Percentiles rank a stretch among this genome's conserved stretches.
phyloP scores from a whole-genome alignment of 1,140 invertebrate species.

The Pachypeltis micranthus region DNA sequence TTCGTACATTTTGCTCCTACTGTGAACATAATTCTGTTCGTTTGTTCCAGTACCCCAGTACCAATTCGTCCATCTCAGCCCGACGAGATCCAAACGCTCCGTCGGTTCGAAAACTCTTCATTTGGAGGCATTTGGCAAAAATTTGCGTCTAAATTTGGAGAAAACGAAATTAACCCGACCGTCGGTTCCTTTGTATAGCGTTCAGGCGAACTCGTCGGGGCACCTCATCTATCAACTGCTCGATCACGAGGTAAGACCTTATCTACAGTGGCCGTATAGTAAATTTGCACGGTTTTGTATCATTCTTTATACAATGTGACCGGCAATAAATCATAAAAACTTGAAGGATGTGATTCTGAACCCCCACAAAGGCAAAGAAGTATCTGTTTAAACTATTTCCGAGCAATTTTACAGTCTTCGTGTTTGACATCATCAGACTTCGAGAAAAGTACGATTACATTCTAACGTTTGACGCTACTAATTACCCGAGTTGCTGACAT shows the following conservation, averaged over 20 bases:
- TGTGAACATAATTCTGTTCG: background rate
- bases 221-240: slow-evolving; percentile 23
- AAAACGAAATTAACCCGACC: slow-evolving; percentile 58
- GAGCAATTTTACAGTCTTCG: too few species aligned
- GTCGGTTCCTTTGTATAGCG: slow-evolving; percentile 50
- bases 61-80: slow-evolving; percentile 44
- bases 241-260: slow-evolving; percentile 23
- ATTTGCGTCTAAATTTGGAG: slow-evolving; percentile 56
- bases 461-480: too few species aligned
- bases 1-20: too few species aligned
- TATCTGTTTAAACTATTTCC: too few species aligned
- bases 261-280: too few species aligned
- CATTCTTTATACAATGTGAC: background rate
- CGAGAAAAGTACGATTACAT: too few species aligned
- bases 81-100: slow-evolving; percentile 32
- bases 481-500: too few species aligned
- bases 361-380: too few species aligned
- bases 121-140: slow-evolving; percentile 61
- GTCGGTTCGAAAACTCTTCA: slow-evolving; percentile 47
- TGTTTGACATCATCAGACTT: too few species aligned
- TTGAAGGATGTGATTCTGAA: too few species aligned
- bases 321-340: too few species aligned
- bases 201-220: slow-evolving; percentile 24
- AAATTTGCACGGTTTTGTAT: background rate
- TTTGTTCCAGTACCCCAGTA: slow-evolving; percentile 43